Evolutionary conservation across 2,113 vertebrate species (phyloP).

Genomic region (Telmatochromis sp.): DNA sequence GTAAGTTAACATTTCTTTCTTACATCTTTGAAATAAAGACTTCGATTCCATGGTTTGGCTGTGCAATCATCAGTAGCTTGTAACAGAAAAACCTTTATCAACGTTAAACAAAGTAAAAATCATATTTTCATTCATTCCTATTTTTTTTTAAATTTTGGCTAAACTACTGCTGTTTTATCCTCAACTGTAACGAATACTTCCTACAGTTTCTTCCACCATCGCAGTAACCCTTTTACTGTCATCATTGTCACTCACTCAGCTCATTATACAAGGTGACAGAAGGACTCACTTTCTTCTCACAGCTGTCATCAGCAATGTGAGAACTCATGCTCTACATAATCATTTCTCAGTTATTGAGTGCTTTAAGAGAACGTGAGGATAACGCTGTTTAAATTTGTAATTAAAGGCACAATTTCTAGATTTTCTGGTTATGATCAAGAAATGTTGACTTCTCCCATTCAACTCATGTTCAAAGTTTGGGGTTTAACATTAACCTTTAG

Average conservation of each 20-base stretch:
- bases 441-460: not conserved
- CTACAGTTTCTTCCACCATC: not conserved
- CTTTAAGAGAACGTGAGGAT: not conserved
- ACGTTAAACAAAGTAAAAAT: not conserved
- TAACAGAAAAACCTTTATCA: not conserved
- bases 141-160: not conserved
- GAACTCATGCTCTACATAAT: not conserved
- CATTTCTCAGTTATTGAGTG: not conserved
- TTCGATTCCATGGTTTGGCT: not conserved
- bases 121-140: not conserved
- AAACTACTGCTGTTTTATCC: not conserved
- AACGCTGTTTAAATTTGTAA: not conserved
- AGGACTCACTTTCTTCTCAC: not conserved
- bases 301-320: not conserved
- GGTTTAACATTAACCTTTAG: not conserved
- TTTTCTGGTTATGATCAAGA: not conserved
- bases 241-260: not conserved
- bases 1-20: not conserved
- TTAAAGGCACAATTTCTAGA: not conserved
- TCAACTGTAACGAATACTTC: not conserved
- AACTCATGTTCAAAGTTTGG: not conserved
- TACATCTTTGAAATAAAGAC: not conserved
- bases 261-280: not conserved
- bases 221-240: not conserved
- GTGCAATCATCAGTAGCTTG: not conserved